These are phyloP conservation scores for Cynocephalus volans DNA, from an alignment of 2,113 vertebrate genomes.

Conservation along the genomic window DNA sequence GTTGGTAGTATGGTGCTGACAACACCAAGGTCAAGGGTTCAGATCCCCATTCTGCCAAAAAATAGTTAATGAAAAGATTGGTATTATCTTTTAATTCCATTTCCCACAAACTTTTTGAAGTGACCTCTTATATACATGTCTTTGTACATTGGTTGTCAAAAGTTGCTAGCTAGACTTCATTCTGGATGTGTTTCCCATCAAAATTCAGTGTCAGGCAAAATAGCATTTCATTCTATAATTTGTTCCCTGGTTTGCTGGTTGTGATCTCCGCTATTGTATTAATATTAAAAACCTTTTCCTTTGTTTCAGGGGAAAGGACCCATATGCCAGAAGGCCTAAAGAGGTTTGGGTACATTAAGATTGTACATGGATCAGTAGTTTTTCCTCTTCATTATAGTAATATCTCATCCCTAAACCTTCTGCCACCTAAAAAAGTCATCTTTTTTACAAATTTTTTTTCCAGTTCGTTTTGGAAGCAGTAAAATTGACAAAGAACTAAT, in stretches of 20 bases:
- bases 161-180: neutral
- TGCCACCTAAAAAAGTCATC: neutral
- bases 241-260: neutral
- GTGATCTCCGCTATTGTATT: neutral
- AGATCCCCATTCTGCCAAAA: too few relatives aligned
- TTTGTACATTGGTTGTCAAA: neutral
- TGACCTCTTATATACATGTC: neutral
- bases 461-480: constrained; percentile 97
- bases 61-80: too few relatives aligned
- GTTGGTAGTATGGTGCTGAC: too few relatives aligned
- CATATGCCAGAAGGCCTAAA: neutral
- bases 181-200: neutral
- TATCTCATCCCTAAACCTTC: neutral
- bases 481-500: constrained; percentile 97
- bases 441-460: constrained; percentile 21
- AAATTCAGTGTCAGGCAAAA: neutral
- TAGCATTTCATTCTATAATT: neutral
- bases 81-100: too few relatives aligned
- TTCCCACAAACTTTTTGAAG: too few relatives aligned
- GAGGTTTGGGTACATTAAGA: neutral
- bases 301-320: neutral
- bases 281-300: neutral
- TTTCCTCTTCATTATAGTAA: neutral
- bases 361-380: accelerated
- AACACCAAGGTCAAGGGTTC: too few relatives aligned